Base-by-base conservation (phyloP, 2,888 invertebrate genomes). In the Acronicta psi region DNA sequence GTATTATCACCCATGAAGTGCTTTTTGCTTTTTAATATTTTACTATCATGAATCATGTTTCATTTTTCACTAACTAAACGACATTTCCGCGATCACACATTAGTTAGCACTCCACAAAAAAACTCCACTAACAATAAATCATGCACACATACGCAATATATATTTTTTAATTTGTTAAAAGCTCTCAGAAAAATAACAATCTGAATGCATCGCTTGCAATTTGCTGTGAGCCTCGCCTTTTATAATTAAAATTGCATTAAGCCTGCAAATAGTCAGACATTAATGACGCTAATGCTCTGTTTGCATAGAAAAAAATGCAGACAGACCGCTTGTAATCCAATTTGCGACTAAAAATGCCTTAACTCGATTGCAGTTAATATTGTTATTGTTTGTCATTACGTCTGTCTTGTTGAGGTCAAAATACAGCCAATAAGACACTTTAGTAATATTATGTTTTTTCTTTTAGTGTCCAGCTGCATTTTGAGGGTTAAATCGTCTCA, bases 181-280 rank as follows among this genome's bases (percentile, higher is more conserved):
- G 92, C 92, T 81, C 80, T 81, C 81, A 81, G 87, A 90, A 91
- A 93, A 93, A 90, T 87, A 88, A 85, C 91, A 92, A 91, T 93
- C 91, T 88, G 89, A 86, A 90, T 93, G 90, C 91, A 87, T 69
- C 61, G 83, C 77, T 77, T 73, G 90, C 90, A 91, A 86, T 88
- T 90, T 85, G 89, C 85, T 78, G 74, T 63, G 66, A 60, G 84
- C 83, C 92, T 86, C 93, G 83, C 93, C 93, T 92, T 82, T 90
- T 89, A 93, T 90, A 93, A 93, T 93, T 94, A 94, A 93, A 93
- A 93, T 94, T 93, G 92, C 93, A 93, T 93, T 93, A 93, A 89
- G 84, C 83, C 79, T 79, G 84, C 88, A 86, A 86, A 88, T 85
- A 87, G 81, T 82, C 82, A 69, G 84, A 79, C 81, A 75, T 69